A percentile compares a stretch with the other conserved stretches of the same genome.
These are phyloP conservation scores for Scortum barcoo DNA, from an alignment of 2,113 vertebrate species.

Conservation along the genomic window DNA sequence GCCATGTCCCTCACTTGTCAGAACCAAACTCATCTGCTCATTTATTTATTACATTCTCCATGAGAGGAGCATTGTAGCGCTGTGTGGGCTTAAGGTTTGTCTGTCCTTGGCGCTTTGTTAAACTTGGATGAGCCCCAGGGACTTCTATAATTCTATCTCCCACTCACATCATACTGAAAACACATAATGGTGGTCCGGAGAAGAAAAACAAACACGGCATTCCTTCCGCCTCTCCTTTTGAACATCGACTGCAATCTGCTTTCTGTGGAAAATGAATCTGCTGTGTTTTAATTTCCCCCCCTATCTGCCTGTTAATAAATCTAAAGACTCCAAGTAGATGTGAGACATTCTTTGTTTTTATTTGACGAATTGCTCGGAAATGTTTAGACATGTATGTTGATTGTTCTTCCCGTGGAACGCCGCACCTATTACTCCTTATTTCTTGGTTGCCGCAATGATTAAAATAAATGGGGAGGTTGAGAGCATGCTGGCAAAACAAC, in stretches of 20 bases:
- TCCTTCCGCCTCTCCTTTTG: constrained; percentile 50
- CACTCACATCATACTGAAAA: constrained; percentile 65
- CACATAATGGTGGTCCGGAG: constrained; percentile 66
- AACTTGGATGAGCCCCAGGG: constrained; percentile 72
- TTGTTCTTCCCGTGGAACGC: constrained; percentile 17
- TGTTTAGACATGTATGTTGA: constrained; percentile 55
- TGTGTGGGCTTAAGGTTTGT: constrained; percentile 64
- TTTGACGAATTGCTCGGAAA: constrained; percentile 43
- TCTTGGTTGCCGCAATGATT: constrained; percentile 47
- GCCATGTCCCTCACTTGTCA: constrained; percentile 86
- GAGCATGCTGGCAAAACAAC: constrained; percentile 41
- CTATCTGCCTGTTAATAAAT: constrained; percentile 52
- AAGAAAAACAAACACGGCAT: constrained; percentile 70
- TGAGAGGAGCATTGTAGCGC: constrained; percentile 62
- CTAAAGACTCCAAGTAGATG: constrained; percentile 9
- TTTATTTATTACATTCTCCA: constrained; percentile 83
- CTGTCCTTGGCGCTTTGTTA: constrained; percentile 72
- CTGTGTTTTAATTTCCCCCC: constrained; percentile 55
- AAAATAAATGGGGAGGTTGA: constrained; percentile 51
- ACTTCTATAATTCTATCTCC: constrained; percentile 60
- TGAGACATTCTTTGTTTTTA: constrained; percentile 44
- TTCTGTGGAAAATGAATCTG: constrained; percentile 17
- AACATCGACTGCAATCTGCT: constrained; percentile 40
- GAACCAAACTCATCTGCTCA: constrained; percentile 83
- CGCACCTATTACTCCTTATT: constrained; percentile 19